These are phyloP conservation scores for Labrus mixtus DNA, from an alignment of 2,113 vertebrate genomes.

Conservation along the genomic window DNA sequence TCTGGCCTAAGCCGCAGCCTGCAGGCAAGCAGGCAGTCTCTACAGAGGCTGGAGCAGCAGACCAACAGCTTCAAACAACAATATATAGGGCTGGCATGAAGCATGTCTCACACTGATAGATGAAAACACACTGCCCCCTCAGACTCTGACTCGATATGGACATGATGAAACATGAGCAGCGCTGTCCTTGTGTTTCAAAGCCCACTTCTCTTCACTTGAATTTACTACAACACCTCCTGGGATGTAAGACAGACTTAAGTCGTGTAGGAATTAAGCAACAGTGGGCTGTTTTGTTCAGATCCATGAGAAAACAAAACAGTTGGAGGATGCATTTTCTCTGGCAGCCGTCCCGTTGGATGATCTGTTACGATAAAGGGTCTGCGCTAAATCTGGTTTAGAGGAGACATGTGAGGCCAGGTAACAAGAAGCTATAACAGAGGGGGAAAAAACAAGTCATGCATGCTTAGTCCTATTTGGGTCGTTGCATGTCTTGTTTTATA, in stretches of 20 bases:
- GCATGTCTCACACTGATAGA: conserved; percentile 73
- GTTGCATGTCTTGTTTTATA: conserved; percentile 60
- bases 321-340: conserved; percentile 40
- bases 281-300: conserved; percentile 25
- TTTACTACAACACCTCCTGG: conserved; percentile 29
- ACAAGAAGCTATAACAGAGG: conserved; percentile 8
- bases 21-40: conserved; percentile 73
- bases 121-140: conserved; percentile 68
- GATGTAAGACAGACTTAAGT: conserved; percentile 18
- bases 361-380: conserved; percentile 45
- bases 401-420: conserved; percentile 33
- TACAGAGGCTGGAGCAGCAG: conserved; percentile 68
- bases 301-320: conserved; percentile 26
- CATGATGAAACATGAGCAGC: conserved; percentile 53
- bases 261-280: conserved; percentile 25
- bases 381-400: conserved; percentile 48
- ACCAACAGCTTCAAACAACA: conserved; percentile 78
- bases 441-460: conserved; percentile 22
- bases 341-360: conserved; percentile 39
- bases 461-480: conserved; percentile 36
- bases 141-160: conserved; percentile 64
- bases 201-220: conserved; percentile 42
- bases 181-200: conserved; percentile 51
- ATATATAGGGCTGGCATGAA: conserved; percentile 75
- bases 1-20: conserved; percentile 79